Conservation (phyloP, 2,113 vertebrate species). For the Shinisaurus crocodilurus region DNA sequence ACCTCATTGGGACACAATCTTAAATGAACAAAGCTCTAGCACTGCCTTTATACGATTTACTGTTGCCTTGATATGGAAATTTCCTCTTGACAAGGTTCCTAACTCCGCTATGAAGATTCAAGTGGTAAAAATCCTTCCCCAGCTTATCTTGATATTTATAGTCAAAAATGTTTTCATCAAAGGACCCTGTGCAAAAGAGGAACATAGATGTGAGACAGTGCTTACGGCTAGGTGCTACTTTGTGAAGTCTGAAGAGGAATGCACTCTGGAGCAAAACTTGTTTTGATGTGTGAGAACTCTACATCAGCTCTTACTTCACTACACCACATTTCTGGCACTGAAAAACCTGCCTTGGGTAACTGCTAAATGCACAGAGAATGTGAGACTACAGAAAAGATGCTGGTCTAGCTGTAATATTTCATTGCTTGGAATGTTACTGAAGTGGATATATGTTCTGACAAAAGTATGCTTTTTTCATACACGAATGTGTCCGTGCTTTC, state of each 20-base stretch:
- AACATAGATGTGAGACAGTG: not conserved
- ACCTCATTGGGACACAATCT: not conserved
- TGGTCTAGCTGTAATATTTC: not conserved
- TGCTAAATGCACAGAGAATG: not conserved
- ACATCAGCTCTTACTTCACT: not conserved
- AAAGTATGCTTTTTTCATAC: not conserved
- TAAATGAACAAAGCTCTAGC: not conserved
- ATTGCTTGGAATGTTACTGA: not conserved
- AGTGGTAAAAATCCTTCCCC: not conserved
- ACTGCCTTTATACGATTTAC: not conserved
- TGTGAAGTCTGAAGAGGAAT: slow-evolving; percentile 4
- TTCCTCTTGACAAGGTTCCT: not conserved
- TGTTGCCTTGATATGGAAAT: slow-evolving; percentile 16
- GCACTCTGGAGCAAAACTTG: not conserved
- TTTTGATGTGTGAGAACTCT: slow-evolving; percentile 12
- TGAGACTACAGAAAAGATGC: not conserved
- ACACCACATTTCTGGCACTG: not conserved
- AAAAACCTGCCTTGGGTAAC: not conserved
- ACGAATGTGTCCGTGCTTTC: not conserved
- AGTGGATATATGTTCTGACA: not conserved
- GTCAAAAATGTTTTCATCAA: slow-evolving; percentile 10
- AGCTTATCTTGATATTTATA: slow-evolving; percentile 6
- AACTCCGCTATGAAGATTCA: not conserved
- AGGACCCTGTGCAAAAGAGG: not conserved
- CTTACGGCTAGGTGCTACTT: not conserved